Base-by-base conservation (phyloP, 1,140 invertebrate species). In the Orchestia grillus region DNA sequence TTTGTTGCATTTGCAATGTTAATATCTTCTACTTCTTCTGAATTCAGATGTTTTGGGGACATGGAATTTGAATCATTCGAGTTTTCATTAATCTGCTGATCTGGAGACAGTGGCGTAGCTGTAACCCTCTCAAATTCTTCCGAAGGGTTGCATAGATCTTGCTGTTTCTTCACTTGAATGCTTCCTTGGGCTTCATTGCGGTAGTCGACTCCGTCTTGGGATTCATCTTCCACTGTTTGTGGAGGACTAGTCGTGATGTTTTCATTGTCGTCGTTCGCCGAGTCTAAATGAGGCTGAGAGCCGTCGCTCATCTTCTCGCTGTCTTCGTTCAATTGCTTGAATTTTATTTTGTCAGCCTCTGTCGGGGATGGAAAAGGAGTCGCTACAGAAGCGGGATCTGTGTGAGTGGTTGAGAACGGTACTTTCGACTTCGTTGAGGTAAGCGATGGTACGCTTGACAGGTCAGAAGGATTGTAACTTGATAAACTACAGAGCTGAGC, bases 151-250 rank as follows among this genome's bases (percentile, higher is more conserved):
- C 43, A 94, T 0, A 94, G 44, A 45, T 94, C 92, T 40, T 94
- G 92, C 40, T 94, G 43, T 44, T 94, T 94, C 92, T 94, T 94
- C 41, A 94, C 92, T 94, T 94, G 92, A n/a, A 94, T 94, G 44
- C 43, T 40, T 45, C 92, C 92, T 47, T 47, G 92, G 44, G 44
- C 92, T 6, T 94, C 92, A 40, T 47, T 42, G 41, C 62, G 62
- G 62, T 23, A 77, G 62, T 77, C 62, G 36, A 77, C 62, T 8
- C 15, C 28, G 28, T 77, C 15, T 77, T 3, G 62, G 1, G 62
- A 77, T 23, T 77, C 62, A 23, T 77, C 62, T 36, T 77, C 62
- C 36, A 23, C 28, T 19, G 62, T 23, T 15, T 15, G 62, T 28
- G 11, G 62, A 77, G 62, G 1, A 77, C 62, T 77, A 36, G 28